Base-by-base conservation (phyloP, 1,140 invertebrate species). In the Papilio aristodemus region DNA sequence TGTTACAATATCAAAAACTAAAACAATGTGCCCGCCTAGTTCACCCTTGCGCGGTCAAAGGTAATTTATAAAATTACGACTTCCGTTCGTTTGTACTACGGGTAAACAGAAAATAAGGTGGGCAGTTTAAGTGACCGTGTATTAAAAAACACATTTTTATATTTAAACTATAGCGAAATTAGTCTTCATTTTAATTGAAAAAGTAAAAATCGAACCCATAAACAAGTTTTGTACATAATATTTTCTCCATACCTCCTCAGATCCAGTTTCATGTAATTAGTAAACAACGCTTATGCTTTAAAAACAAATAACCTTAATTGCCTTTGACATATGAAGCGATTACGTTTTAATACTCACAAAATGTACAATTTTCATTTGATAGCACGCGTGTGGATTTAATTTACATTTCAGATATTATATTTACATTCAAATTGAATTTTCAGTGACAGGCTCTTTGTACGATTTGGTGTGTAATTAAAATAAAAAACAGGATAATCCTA, bases 121-220 rank as follows among this genome's bases (percentile, higher is more conserved):
- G n/a, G 8, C 54, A 64, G 38, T 70, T 60, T 70, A 64, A 37
- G 19, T 63, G 69, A 64, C 69, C 69, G 46, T 38, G 38, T 32
- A 66, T 54, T 46, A 66, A 70, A 66, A 62, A 66, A 62, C 62
- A 64, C 57, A 58, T 43, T 19, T n/a, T n/a, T n/a, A n/a, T n/a
- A n/a, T n/a, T n/a, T n/a, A n/a, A n/a, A n/a, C n/a, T n/a, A n/a
- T n/a, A n/a, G n/a, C n/a, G n/a, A n/a, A n/a, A n/a, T n/a, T n/a
- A n/a, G n/a, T n/a, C n/a, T n/a, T n/a, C n/a, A n/a, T n/a, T n/a
- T n/a, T n/a, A n/a, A n/a, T n/a, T n/a, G n/a, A n/a, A n/a, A n/a
- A n/a, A n/a, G n/a, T n/a, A n/a, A n/a, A n/a, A n/a, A n/a, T n/a
- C n/a, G n/a, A n/a, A n/a, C n/a, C n/a, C n/a, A n/a, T n/a, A n/a